Percentiles rank a stretch among this genome's conserved stretches.
Conservation (phyloP, 2,113 vertebrate genomes). For the Tragulus kanchil region DNA sequence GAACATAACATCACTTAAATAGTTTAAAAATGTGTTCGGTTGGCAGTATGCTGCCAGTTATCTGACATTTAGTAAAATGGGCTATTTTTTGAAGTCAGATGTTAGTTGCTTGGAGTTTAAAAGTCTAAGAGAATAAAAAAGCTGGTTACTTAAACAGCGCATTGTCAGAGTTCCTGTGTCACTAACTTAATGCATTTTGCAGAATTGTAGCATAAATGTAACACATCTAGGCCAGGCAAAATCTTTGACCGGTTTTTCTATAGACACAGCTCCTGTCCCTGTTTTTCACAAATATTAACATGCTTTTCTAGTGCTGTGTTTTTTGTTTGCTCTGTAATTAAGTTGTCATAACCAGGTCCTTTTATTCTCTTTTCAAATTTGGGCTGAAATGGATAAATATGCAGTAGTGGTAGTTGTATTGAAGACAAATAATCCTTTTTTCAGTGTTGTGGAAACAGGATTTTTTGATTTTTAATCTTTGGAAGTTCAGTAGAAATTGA, state of each 20-base stretch:
- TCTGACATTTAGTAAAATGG: not conserved
- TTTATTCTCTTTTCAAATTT: slow-evolving; percentile 4
- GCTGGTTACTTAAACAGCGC: not conserved
- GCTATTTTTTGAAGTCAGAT: slow-evolving; percentile 5
- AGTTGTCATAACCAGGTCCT: not conserved
- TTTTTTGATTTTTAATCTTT: slow-evolving; percentile 50
- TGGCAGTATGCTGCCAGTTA: not conserved
- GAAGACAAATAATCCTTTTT: slow-evolving; percentile 12
- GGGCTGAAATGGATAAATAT: not conserved
- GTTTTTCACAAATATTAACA: not conserved
- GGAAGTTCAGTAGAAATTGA: not conserved
- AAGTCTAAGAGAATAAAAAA: slow-evolving; percentile 45
- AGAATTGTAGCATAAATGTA: slow-evolving; percentile 34
- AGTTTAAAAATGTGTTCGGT: slow-evolving; percentile 18
- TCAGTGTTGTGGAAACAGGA: not conserved
- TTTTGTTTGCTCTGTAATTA: slow-evolving; percentile 4
- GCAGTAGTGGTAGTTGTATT: slow-evolving; percentile 7
- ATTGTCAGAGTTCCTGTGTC: slow-evolving; percentile 2
- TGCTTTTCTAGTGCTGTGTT: slow-evolving; percentile 13
- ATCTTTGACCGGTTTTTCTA: not conserved
- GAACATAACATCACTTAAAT: not conserved
- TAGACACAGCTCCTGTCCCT: not conserved
- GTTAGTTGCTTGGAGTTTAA: slow-evolving; percentile 22
- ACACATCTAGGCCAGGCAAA: not conserved
- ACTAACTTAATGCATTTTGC: slow-evolving; percentile 11